Evolutionary conservation across 2,113 vertebrate species (phyloP), one percentile per base, ranked within the genome.

Genomic region (Clarias magur): DNA sequence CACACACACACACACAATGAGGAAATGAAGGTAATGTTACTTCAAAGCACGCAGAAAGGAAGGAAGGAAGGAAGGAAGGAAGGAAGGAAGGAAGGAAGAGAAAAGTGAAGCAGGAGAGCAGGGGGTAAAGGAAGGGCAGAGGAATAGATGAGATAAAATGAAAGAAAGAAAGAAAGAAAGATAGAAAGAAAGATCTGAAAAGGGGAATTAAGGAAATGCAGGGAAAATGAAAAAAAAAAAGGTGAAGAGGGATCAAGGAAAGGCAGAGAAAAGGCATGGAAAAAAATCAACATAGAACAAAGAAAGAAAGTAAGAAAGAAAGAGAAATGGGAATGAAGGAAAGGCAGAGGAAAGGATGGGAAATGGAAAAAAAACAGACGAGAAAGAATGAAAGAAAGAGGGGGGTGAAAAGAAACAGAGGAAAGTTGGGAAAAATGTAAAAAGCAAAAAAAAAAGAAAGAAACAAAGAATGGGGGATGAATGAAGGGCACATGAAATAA

Each of bases 351-450:
- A 17, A 25, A 27, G 2, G 25, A 27, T 3, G 13, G 21, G 12
- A 25, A 17, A n/a, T 5, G 3, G 12, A 1, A 0, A 11, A 42
- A 9, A 3, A 21, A 21, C 34, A 23, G 4, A 21, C 0, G 16
- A 3, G 2, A 11, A 19, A 21, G 6, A 19, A 17, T 34, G 68
- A 7, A 42, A 38, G 68, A 17, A 8, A 72, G 34, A 34, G 34
- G 2, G 25, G 63, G n/a, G 23, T 23, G 9, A 65, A 12, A 8
- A 19, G 11, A 62, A 60, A 60, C 17, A 13, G 3, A 60, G 30
- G 30, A 34, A 34, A 34, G 30, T 34, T 1, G 30, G 30, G 30
- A 62, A 62, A 7, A 4, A 6, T 19, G 17, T 6, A 21, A n/a
- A 12, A 3, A 13, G 63, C 11, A n/a, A n/a, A 3, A 2, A n/a